Evolutionary conservation across 1,140 invertebrate genomes (phyloP).

Genomic region (Elysia chlorotica): DNA sequence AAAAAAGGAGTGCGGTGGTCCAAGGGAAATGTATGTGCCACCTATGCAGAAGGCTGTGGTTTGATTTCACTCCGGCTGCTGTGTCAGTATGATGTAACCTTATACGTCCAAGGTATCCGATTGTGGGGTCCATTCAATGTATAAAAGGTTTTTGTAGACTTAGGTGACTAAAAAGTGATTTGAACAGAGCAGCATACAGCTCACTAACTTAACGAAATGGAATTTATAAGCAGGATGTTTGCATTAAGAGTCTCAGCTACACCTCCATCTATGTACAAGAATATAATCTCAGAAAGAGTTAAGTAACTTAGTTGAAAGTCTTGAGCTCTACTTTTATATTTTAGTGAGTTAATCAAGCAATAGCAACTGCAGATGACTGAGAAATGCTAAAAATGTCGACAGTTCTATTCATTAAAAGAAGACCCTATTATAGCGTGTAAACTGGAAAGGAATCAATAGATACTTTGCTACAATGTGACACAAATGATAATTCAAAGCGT

Average conservation of each 20-base stretch:
- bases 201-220: slow-evolving; percentile 6
- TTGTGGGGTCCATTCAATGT: too few species aligned
- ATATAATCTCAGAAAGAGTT: neutral
- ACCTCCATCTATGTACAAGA: neutral
- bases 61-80: too few species aligned
- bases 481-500: neutral
- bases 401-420: neutral
- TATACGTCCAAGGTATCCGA: too few species aligned
- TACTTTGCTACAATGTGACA: neutral
- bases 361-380: neutral
- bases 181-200: neutral
- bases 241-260: neutral
- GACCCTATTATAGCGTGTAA: neutral
- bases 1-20: too few species aligned
- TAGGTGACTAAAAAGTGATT: too few species aligned
- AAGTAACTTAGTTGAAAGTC: neutral
- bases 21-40: too few species aligned
- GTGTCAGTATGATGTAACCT: too few species aligned
- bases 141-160: too few species aligned
- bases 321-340: neutral
- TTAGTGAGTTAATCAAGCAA: neutral
- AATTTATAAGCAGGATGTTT: neutral
- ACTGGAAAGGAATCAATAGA: neutral
- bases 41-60: too few species aligned
- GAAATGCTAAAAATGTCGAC: neutral